Conservation (phyloP, 2,888 invertebrate genomes). For the Phrixothrix hirtus region DNA sequence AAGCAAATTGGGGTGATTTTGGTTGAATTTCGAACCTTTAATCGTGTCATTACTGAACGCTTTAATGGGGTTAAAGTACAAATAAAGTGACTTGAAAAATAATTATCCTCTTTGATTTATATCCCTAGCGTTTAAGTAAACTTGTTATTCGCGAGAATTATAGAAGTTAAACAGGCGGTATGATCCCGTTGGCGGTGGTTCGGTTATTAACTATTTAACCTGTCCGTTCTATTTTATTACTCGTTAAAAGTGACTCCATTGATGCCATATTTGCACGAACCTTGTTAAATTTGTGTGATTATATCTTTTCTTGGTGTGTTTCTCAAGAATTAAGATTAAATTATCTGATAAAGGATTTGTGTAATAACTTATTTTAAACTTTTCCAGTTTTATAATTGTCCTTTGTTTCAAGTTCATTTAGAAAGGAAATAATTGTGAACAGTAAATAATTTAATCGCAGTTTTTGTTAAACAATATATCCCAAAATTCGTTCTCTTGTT, state of each 20-base stretch:
- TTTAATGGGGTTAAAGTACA: no score
- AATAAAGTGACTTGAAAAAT: no score
- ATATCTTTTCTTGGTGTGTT: constrained; percentile 19
- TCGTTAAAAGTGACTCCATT: constrained; percentile 12
- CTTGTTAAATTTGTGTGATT: constrained; percentile 22
- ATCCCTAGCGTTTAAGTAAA: no score
- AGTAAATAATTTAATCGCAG: no score
- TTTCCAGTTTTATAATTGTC: no score
- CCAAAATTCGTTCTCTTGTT: constrained; percentile 12
- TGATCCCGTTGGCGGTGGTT: background rate
- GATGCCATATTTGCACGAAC: constrained; percentile 20
- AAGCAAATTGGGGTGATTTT: no score
- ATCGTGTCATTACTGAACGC: no score
- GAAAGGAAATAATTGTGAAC: no score
- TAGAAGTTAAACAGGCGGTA: background rate
- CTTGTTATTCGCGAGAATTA: background rate
- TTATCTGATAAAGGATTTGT: constrained; percentile 21
- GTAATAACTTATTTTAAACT: background rate
- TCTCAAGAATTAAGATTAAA: constrained; percentile 25
- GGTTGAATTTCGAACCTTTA: no score
- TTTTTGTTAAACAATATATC: background rate
- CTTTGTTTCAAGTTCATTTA: background rate
- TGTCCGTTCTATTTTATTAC: constrained; percentile 18
- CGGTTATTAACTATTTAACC: constrained; percentile 8
- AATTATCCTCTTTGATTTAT: no score